Base-by-base conservation (phyloP, 2,797 vertebrate species). In the Lateolabrax maculatus region DNA sequence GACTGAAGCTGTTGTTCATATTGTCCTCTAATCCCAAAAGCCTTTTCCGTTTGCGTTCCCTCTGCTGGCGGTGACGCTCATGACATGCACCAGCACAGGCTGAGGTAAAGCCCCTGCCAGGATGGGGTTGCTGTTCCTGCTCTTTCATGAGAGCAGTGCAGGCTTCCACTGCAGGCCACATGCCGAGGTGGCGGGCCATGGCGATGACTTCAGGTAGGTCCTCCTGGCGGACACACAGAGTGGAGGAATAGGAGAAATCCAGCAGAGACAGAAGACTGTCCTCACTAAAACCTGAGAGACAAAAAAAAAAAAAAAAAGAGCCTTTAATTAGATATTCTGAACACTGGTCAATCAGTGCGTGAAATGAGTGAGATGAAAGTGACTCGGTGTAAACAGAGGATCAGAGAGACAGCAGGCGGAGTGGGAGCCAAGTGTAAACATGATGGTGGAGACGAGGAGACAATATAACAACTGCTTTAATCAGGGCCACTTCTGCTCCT, bases 221-320 rank as follows among this genome's bases (percentile, higher is more conserved):
- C 69, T 94, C 91, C 71, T 85, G 85, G 77, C 90, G 93, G 51
- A 96, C 92, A 12, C 93, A 92, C 57, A 96, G 89, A 1, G 94
- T 96, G 79, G 96, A 96, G 29, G 95, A 96, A 86, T 96, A 96
- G 80, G 95, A 96, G 89, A 96, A 96, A 70, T 96, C 95, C 84
- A 96, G 90, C 84, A 96, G 91, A 51, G 95, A 93, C 69, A 96
- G 86, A 63, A 96, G 94, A 84, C 90, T 95, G 63, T 95, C 94
- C 86, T 95, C 95, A 46, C 94, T 93, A 84, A 95, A 96, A 85
- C 94, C 95, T 96, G 83, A 49, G 56, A 41, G 73, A 25, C 8
- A 8, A 44, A 5, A 29, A 19, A 9, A 3, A 29, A n/a, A 19
- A 19, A 37, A 66, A 43, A 65, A 23, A 25, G 52, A 76, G 37